Percentiles rank a stretch among this genome's conserved stretches.
These are phyloP conservation scores for Takifugu bimaculatus DNA, from an alignment of 2,113 vertebrate species.

Conservation along the genomic window DNA sequence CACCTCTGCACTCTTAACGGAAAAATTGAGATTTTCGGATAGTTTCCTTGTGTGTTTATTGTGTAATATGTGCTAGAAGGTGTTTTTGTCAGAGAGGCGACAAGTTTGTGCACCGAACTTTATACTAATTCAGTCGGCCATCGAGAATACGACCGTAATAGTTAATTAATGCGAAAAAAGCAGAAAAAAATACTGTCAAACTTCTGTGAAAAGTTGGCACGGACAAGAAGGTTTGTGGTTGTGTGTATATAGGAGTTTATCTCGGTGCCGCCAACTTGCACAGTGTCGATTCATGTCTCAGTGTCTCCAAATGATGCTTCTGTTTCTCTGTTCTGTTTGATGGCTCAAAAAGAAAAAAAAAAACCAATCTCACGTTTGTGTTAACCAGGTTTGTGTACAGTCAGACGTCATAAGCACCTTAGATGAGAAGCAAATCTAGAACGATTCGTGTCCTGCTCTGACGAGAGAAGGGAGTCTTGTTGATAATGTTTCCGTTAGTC, in stretches of 20 bases:
- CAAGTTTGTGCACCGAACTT: constrained; percentile 10
- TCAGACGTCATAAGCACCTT: constrained; percentile 56
- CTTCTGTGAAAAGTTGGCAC: neutral
- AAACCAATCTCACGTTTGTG: neutral
- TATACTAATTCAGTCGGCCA: constrained; percentile 10
- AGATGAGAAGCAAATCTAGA: constrained; percentile 51
- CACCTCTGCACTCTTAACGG: constrained; percentile 19
- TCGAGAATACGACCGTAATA: neutral
- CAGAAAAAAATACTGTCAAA: neutral
- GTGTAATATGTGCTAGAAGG: constrained; percentile 1
- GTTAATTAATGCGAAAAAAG: neutral
- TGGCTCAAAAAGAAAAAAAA: constrained; percentile 4
- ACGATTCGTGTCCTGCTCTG: constrained; percentile 1
- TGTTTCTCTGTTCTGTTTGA: neutral
- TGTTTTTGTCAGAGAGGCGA: neutral
- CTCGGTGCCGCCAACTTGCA: constrained; percentile 44
- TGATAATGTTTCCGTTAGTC: constrained; percentile 1
- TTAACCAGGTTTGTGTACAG: constrained; percentile 35
- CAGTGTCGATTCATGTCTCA: constrained; percentile 28
- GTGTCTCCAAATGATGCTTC: neutral
- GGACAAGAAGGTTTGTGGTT: constrained; percentile 1
- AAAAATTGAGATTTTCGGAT: neutral
- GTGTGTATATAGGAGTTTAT: constrained; percentile 24
- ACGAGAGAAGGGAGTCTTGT: constrained; percentile 6
- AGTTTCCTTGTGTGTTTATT: too few species aligned